Conservation (phyloP, 2,113 vertebrate species). For the Daboia siamensis region DNA sequence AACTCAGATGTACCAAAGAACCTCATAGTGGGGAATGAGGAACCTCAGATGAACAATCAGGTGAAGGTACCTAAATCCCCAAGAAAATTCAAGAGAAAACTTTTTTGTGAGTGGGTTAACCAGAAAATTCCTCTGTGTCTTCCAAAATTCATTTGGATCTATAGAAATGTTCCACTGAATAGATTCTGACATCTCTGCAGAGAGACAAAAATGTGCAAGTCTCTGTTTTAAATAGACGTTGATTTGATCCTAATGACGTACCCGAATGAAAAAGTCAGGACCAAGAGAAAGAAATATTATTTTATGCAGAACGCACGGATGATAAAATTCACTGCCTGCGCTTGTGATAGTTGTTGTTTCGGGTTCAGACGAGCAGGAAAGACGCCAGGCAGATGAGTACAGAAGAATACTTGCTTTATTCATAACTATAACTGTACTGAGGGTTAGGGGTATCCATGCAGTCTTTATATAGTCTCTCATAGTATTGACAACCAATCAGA, state of each 20-base stretch:
- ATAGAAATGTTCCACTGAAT: background rate
- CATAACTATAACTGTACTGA: too few species aligned
- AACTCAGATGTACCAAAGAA: background rate
- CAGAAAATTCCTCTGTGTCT: background rate
- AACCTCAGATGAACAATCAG: background rate
- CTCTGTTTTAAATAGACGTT: background rate
- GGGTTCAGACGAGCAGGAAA: too few species aligned
- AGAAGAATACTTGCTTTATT: too few species aligned
- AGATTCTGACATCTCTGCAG: background rate
- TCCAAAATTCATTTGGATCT: background rate
- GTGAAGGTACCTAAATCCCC: background rate
- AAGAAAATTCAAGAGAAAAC: background rate
- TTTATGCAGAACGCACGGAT: too few species aligned
- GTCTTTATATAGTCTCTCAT: too few species aligned
- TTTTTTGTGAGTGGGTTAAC: background rate
- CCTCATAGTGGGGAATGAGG: background rate
- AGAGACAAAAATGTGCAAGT: background rate
- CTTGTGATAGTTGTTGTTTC: too few species aligned
- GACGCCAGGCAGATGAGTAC: too few species aligned
- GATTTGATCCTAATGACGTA: background rate
- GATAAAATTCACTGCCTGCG: too few species aligned
- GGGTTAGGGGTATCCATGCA: too few species aligned
- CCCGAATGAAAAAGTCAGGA: background rate
- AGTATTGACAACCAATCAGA: too few species aligned
- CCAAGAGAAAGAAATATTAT: too few species aligned